Conservation (phyloP, 2,888 invertebrate genomes). For the Scaeva pyrastri region DNA sequence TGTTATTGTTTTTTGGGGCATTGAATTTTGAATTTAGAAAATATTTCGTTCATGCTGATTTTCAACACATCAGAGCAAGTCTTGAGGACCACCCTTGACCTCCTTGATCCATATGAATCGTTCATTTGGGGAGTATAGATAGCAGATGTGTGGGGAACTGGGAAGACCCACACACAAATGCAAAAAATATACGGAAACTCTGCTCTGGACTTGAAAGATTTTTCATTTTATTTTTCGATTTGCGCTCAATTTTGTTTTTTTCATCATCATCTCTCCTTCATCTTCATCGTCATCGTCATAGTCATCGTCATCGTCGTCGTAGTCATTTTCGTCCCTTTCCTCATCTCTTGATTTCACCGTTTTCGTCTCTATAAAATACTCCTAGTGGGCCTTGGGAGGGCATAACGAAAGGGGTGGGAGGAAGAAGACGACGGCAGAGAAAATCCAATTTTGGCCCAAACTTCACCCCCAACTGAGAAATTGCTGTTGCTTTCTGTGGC, state of each 20-base stretch:
- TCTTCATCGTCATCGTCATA: conserved; percentile 29
- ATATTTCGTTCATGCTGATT: conserved; percentile 48
- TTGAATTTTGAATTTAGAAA: conserved; percentile 64
- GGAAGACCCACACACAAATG: background rate
- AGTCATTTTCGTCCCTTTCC: conserved; percentile 24
- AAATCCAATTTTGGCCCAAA: conserved; percentile 73
- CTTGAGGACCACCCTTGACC: conserved; percentile 56
- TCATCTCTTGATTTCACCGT: background rate
- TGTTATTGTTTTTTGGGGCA: conserved; percentile 69
- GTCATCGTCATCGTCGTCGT: conserved; percentile 11
- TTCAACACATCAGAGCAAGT: background rate
- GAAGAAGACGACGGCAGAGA: conserved; percentile 14
- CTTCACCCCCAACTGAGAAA: conserved; percentile 70
- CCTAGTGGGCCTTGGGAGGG: conserved; percentile 40
- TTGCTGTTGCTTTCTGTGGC: conserved; percentile 74
- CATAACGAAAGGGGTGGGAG: background rate
- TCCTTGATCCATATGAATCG: conserved; percentile 49
- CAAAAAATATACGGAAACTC: background rate
- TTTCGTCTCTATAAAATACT: conserved; percentile 63
- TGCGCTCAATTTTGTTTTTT: conserved; percentile 72
- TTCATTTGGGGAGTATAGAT: conserved; percentile 43
- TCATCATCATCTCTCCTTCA: conserved; percentile 54
- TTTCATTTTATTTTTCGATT: conserved; percentile 71
- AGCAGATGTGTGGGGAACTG: conserved; percentile 47
- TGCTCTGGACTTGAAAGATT: conserved; percentile 41